Evolutionary conservation across 2,888 invertebrate genomes (phyloP).

Genomic region (Tuta absoluta): DNA sequence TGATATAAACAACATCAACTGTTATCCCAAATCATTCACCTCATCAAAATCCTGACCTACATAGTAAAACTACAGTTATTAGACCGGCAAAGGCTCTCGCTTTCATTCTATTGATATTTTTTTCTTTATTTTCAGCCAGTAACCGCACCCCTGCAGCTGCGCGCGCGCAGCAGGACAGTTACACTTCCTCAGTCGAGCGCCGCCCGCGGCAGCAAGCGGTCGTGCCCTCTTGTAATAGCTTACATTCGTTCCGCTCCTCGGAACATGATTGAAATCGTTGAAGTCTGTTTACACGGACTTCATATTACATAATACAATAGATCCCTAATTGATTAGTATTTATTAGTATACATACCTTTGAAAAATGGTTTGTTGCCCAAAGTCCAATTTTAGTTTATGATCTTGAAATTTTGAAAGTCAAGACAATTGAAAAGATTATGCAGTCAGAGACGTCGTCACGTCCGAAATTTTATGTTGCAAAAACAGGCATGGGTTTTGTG

Average conservation of each 20-base stretch:
- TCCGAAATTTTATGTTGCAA: constrained; percentile 19
- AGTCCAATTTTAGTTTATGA: background rate
- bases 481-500: background rate
- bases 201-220: constrained; percentile 64
- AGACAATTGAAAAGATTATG: constrained; percentile 4
- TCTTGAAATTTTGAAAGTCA: background rate
- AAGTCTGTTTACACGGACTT: constrained; percentile 25
- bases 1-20: too few species aligned
- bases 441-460: background rate
- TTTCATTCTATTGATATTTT: constrained; percentile 4
- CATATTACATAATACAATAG: background rate
- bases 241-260: constrained; percentile 52
- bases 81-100: constrained; percentile 17
- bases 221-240: constrained; percentile 67
- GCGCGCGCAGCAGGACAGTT: constrained; percentile 48
- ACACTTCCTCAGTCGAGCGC: constrained; percentile 69
- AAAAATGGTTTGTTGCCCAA: background rate
- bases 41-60: constrained; percentile 7
- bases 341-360: background rate
- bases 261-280: constrained; percentile 44
- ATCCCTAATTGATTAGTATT: background rate
- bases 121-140: constrained; percentile 20
- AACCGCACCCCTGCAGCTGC: constrained; percentile 39
- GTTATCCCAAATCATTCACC: background rate
- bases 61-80: constrained; percentile 18